These are phyloP conservation scores for Clusia tigrina DNA, from an alignment of 2,888 invertebrate genomes.

Conservation along the genomic window DNA sequence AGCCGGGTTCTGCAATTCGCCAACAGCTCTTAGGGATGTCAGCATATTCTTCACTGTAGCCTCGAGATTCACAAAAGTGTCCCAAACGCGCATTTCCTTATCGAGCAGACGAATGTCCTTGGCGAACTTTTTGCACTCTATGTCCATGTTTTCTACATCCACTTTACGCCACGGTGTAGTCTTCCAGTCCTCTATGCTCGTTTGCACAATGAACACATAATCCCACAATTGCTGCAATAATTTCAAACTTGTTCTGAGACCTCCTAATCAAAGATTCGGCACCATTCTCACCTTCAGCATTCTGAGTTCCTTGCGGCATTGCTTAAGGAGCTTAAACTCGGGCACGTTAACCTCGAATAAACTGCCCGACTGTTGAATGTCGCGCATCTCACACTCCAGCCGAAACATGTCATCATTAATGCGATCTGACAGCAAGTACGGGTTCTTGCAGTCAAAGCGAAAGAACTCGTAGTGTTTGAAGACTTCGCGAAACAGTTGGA, in stretches of 20 bases:
- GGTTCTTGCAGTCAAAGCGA: constrained; percentile 77
- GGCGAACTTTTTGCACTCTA: constrained; percentile 97
- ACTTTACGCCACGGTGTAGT: constrained; percentile 96
- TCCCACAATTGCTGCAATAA: constrained; percentile 94
- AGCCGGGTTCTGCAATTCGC: constrained; percentile 94
- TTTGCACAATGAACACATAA: constrained; percentile 87
- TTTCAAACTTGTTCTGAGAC: background rate
- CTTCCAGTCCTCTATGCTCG: constrained; percentile 96
- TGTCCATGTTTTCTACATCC: constrained; percentile 98
- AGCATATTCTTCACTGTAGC: constrained; percentile 95
- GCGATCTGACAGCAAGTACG: constrained; percentile 79
- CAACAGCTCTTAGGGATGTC: constrained; percentile 92
- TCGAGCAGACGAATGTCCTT: constrained; percentile 91
- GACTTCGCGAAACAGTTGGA: constrained; percentile 85
- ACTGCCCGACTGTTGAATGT: constrained; percentile 87
- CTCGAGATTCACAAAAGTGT: constrained; percentile 87
- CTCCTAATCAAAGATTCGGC: background rate
- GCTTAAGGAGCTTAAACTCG: constrained; percentile 90
- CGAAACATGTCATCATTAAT: constrained; percentile 80
- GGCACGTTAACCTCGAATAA: constrained; percentile 95
- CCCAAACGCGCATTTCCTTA: constrained; percentile 96
- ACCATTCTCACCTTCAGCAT: constrained; percentile 77
- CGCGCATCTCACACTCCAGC: constrained; percentile 85
- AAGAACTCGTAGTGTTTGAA: constrained; percentile 83
- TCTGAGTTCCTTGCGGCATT: constrained; percentile 88